A percentile compares a stretch with the other conserved stretches of the same genome.
These are phyloP conservation scores for Plectropomus leopardus DNA, from an alignment of 2,113 vertebrate genomes.

Conservation along the genomic window DNA sequence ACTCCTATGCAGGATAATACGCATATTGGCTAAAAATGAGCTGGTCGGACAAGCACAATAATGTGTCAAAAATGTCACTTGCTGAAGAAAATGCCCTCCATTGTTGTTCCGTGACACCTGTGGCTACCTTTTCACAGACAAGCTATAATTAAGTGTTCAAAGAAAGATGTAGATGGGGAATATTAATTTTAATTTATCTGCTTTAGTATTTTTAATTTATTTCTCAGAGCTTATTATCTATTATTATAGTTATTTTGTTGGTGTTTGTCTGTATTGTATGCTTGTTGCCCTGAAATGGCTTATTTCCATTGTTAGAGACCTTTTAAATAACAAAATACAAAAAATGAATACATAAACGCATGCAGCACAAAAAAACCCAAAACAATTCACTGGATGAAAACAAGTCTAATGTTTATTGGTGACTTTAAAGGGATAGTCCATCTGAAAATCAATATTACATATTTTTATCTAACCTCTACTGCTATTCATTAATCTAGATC, in stretches of 20 bases:
- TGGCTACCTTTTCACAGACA: slow-evolving; percentile 62
- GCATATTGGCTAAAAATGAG: slow-evolving; percentile 64
- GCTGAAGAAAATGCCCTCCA: slow-evolving; percentile 70
- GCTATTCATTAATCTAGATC: no score
- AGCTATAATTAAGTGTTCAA: slow-evolving; percentile 68
- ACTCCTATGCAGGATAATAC: slow-evolving; percentile 63
- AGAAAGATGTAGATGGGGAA: slow-evolving; percentile 48
- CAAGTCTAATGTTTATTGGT: neutral
- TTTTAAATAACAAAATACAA: slow-evolving; percentile 38
- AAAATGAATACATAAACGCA: slow-evolving; percentile 3
- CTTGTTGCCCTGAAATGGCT: neutral
- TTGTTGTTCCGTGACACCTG: slow-evolving; percentile 70
- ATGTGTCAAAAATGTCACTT: slow-evolving; percentile 62
- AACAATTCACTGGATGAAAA: neutral
- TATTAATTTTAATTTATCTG: slow-evolving; percentile 49
- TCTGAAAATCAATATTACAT: no score
- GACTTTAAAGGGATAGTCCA: neutral
- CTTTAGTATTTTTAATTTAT: slow-evolving; percentile 40
- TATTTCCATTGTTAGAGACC: slow-evolving; percentile 6
- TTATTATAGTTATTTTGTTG: slow-evolving; percentile 35
- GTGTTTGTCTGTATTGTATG: slow-evolving; percentile 4
- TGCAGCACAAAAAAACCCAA: neutral
- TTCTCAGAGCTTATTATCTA: slow-evolving; percentile 29
- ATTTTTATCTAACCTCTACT: no score
- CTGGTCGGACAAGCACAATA: slow-evolving; percentile 49